Conservation (phyloP, 2,113 vertebrate genomes). For the Gallinago undulata region DNA sequence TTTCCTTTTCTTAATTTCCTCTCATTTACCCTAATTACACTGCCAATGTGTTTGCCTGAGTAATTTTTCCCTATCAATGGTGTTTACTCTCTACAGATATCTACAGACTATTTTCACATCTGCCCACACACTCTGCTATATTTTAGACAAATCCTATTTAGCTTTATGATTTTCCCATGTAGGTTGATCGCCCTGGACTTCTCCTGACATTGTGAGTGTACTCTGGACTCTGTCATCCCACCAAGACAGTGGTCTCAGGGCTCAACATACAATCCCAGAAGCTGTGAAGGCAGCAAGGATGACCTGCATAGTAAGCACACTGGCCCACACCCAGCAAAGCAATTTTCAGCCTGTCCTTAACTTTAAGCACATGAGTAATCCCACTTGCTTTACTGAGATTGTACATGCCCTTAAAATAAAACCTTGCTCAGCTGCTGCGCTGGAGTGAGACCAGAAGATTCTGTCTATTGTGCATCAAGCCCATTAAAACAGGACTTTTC, state of each 20-base stretch:
- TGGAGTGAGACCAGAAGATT: neutral
- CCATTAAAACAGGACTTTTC: neutral
- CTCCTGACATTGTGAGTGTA: neutral
- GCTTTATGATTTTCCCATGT: neutral
- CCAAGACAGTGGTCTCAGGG: rapidly evolving
- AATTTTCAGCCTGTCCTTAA: constrained; percentile 1
- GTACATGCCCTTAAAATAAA: neutral
- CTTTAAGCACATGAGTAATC: neutral
- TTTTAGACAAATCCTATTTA: neutral
- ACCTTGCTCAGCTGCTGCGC: neutral
- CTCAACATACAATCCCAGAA: neutral
- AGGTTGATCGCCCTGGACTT: neutral
- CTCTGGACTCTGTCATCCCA: neutral
- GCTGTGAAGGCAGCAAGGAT: neutral
- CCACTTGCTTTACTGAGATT: neutral
- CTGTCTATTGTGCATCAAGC: neutral
- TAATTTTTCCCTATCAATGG: neutral
- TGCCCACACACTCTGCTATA: neutral
- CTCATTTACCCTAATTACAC: neutral
- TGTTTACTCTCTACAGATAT: neutral
- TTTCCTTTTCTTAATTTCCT: constrained; percentile 21
- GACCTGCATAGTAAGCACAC: neutral
- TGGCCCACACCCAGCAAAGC: neutral
- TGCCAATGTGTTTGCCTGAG: neutral
- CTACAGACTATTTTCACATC: neutral